Base-by-base conservation (phyloP, 2,797 vertebrate genomes). In the Coreius guichenoti region DNA sequence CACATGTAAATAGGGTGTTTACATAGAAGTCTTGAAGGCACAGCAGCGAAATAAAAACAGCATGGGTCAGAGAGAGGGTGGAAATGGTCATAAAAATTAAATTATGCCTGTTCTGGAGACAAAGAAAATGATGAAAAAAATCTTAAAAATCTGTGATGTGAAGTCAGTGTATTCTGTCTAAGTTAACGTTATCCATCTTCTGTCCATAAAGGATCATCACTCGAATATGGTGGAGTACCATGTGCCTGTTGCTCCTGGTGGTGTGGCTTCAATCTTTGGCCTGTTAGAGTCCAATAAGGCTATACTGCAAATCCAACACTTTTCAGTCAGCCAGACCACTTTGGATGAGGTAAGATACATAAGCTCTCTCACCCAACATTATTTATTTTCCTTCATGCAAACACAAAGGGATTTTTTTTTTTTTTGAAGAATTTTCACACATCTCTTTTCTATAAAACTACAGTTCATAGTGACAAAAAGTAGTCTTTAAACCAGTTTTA, bases 261-360 rank as follows among this genome's bases (percentile, higher is more conserved):
- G 98, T 7, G 97, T 99, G 65, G 97, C 97, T 8, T 97, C 97
- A 90, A 99, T 99, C 94, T 99, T 99, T 87, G 94, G 97, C 93
- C 94, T 97, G 89, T 93, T 99, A 86, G 98, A 99, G 94, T 91
- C 95, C 89, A 97, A 95, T 93, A 99, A 98, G 92, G 89, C 92
- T 81, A 81, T 92, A 79, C 95, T 99, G 93, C 95, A 95, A 91
- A 98, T 99, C 95, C 97, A 97, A 89, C 97, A 99, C 93, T 99
- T 99, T 92, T 97, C 97, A 61, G 97, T 99, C 93, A 97, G 97
- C 92, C 98, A 99, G 92, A 99, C 98, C 33, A 99, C 97, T 1
- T 91, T 99, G 91, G 98, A 99, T 92, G 97, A 99, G 98, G 98
- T 99, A 94, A 96, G 96, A 56, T 36, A 19, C n/a, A 47, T 9